Evolutionary conservation across 2,113 vertebrate species (phyloP), one percentile per base, ranked within the genome.

Genomic region (Prinia subflava): DNA sequence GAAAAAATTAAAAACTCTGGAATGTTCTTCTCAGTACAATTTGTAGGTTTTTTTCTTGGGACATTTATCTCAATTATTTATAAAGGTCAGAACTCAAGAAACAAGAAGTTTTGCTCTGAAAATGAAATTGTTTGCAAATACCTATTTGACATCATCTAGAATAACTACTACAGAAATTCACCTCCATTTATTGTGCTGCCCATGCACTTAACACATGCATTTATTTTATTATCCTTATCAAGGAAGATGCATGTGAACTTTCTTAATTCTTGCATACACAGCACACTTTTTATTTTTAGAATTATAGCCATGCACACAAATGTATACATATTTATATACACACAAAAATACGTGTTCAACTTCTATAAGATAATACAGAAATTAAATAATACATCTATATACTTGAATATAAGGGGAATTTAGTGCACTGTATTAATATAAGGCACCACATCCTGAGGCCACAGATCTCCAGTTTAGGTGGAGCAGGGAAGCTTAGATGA

Each of bases 271-370:
- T 47, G 27, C 4, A 47, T 20, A 30, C 10, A n/a, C 2, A 60
- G 14, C 7, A 64, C 10, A 9, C 19, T 42, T 68, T n/a, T 25
- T 25, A 33, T 39, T 62, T 62, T 39, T 39, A 62, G 31, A 55
- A 46, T 11, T 56, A 11, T 3, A 74, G 16, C 22, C 35, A 79
- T 31, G 67, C 7, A 35, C 7, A 65, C 33, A 77, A 11, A 55
- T 28, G 33, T 31, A 83, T 17, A 57, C 6, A 74, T 0, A 0
- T n/a, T 65, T 60, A 37, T 13, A 73, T 4, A 46, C 1, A 30
- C 23, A 31, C 13, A 30, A 0, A 1, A 62, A 56, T 39, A 17
- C 0, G 2, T 35, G 20, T n/a, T 53, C 55, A 63, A 47, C 3
- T 63, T 42, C 2, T 14, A 41, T 23, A 56, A 82, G 69, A 52